Evolutionary conservation across 1,140 invertebrate genomes (phyloP), one percentile per base, ranked within the genome.

Genomic region (Philotrypesis tridentata): DNA sequence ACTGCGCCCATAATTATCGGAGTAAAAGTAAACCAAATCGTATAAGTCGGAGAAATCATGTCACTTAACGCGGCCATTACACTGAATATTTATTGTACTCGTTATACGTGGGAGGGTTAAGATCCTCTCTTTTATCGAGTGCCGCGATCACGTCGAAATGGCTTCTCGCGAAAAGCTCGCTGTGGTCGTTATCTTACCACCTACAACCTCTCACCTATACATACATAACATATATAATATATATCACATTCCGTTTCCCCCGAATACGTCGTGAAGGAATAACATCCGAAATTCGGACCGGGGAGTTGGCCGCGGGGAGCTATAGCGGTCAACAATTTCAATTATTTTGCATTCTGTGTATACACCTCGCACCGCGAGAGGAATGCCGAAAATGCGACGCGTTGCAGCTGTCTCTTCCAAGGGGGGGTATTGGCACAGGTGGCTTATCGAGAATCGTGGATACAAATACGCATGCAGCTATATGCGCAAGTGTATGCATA

Each of bases 341-440:
- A 71, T 76, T 75, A 81, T 76, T 76, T 81, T 29, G 43, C 55
- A 76, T 75, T 75, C 40, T 37, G 29, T 27, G 70, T 21, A 21
- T 68, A 48, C 65, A 25, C 31, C 37, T 72, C 70, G 37, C 70
- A n/a, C 70, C 70, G 12, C 40, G 33, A 21, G 29, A 70, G 33
- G 65, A 79, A 79, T 61, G 27, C 27, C 48, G 67, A 70, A 60
- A 79, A 79, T 79, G 43, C 63, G 21, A 68, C 17, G 17, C 63
- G 43, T 17, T 14, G 21, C 27, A 12, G 63, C 23, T 70, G 21
- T 55, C 4, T 55, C 4, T 21, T 48, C 4, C 17, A 48, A n/a
- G n/a, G n/a, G n/a, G n/a, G 11, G 5, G 12, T n/a, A 55, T 55
- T 4, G 31, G 4, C 67, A 37, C 0, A 23, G 11, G 29, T 29